A percentile compares a stretch with the other conserved stretches of the same genome.
Evolutionary conservation across 1,140 invertebrate genomes (phyloP).

Genomic region (Sitobion miscanthi): DNA sequence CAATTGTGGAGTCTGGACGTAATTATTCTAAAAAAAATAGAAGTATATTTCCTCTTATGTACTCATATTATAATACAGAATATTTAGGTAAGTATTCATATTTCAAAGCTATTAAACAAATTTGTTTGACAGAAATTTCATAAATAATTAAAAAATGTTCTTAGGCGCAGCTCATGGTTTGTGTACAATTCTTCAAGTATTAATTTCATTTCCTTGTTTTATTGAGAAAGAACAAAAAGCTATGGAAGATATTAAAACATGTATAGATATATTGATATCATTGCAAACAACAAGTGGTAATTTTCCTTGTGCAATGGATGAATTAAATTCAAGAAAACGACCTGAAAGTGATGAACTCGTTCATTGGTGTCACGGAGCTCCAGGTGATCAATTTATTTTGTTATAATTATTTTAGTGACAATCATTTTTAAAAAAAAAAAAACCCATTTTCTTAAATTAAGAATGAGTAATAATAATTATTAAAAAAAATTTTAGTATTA

Average conservation of each 20-base stretch:
- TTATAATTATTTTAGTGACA: background rate
- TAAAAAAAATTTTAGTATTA: background rate
- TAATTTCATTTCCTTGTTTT: slow-evolving; percentile 72
- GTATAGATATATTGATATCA: slow-evolving; percentile 70
- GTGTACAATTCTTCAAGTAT: slow-evolving; percentile 70
- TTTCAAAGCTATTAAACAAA: background rate
- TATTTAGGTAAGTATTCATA: slow-evolving; percentile 69
- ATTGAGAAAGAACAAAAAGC: slow-evolving; percentile 66
- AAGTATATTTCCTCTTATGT: slow-evolving; percentile 79
- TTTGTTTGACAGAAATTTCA: background rate
- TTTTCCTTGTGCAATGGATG: slow-evolving; percentile 79
- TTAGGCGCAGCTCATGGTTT: slow-evolving; percentile 81
- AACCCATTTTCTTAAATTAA: background rate
- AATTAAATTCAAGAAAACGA: slow-evolving; percentile 65
- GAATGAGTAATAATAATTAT: background rate
- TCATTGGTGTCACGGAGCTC: slow-evolving; percentile 90
- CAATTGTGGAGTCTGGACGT: slow-evolving; percentile 74
- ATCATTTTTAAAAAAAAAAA: background rate
- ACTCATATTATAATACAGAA: slow-evolving; percentile 83
- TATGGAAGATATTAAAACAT: slow-evolving; percentile 66
- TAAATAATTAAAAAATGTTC: background rate
- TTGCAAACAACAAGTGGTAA: slow-evolving; percentile 76
- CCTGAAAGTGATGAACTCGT: slow-evolving; percentile 70
- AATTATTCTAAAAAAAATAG: slow-evolving; percentile 69
- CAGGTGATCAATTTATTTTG: slow-evolving; percentile 63